These are phyloP conservation scores for Romanogobio albipinnatus DNA, from an alignment of 2,113 vertebrate species.

Conservation along the genomic window DNA sequence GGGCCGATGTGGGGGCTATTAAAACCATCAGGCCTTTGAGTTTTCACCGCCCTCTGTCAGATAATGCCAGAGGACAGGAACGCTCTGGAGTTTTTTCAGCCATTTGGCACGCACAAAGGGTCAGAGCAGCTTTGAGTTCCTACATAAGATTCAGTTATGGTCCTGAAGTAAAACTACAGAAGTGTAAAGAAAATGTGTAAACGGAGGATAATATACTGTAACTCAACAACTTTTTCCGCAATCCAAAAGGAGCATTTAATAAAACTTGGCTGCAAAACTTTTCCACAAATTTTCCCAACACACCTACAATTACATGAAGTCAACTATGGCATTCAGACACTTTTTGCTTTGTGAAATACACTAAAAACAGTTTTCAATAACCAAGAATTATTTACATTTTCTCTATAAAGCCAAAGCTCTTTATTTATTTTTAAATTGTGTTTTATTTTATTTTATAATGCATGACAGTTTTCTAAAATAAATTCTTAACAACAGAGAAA, in stretches of 20 bases:
- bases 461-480: too few species aligned
- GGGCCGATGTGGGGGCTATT: conserved; percentile 60
- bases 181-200: not conserved
- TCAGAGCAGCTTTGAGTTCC: conserved; percentile 42
- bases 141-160: not conserved
- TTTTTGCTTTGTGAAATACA: not conserved
- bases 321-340: not conserved
- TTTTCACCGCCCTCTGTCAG: conserved; percentile 71
- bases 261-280: not conserved
- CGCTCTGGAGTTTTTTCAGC: conserved; percentile 61
- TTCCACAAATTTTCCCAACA: not conserved
- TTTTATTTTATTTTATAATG: too few species aligned
- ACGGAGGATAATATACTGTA: not conserved
- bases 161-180: not conserved
- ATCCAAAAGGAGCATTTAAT: not conserved
- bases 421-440: too few species aligned
- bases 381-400: too few species aligned
- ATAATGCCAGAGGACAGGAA: conserved; percentile 62
- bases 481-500: not conserved
- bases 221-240: not conserved
- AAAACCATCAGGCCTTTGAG: conserved; percentile 71
- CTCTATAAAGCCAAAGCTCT: too few species aligned
- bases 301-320: not conserved
- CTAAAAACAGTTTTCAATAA: not conserved
- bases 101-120: conserved; percentile 59